Evolutionary conservation across 2,797 vertebrate species (phyloP).

Genomic region (Girardinus metallicus): DNA sequence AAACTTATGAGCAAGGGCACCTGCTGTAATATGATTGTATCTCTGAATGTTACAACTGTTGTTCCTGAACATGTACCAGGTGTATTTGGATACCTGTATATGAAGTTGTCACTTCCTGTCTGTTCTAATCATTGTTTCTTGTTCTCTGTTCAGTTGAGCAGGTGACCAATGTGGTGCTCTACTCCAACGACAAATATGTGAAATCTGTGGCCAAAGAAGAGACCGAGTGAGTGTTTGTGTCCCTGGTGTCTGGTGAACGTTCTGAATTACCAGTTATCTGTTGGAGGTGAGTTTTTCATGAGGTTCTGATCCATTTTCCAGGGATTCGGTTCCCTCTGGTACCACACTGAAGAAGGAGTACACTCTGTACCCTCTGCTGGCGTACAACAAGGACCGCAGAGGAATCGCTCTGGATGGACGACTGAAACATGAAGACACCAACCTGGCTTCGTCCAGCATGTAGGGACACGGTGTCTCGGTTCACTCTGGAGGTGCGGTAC

Average conservation of each 20-base stretch:
- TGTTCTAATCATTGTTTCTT: neutral
- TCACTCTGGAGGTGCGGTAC: too few species aligned
- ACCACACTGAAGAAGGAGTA: conserved; percentile 85
- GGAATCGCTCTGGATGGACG: conserved; percentile 93
- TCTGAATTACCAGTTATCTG: neutral
- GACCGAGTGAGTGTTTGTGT: conserved; percentile 76
- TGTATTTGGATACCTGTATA: neutral
- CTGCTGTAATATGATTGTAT: neutral
- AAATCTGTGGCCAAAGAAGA: conserved; percentile 90
- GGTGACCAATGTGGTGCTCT: conserved; percentile 90
- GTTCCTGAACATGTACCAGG: neutral
- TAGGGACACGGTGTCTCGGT: conserved; percentile 40
- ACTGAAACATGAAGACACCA: conserved; percentile 92
- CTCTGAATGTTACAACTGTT: neutral
- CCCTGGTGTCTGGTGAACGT: too few species aligned
- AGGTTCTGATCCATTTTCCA: conserved; percentile 36
- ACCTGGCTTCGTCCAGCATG: conserved; percentile 93
- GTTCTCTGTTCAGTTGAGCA: conserved; percentile 85
- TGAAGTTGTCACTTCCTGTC: neutral
- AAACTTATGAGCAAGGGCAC: neutral
- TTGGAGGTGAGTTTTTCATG: neutral
- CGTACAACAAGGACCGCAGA: conserved; percentile 82
- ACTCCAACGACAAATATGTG: conserved; percentile 91
- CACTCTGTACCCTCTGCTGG: conserved; percentile 85
- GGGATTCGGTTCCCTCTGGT: conserved; percentile 84